Conservation (phyloP, 2,888 invertebrate genomes). For the Tanaodytes sp. region DNA sequence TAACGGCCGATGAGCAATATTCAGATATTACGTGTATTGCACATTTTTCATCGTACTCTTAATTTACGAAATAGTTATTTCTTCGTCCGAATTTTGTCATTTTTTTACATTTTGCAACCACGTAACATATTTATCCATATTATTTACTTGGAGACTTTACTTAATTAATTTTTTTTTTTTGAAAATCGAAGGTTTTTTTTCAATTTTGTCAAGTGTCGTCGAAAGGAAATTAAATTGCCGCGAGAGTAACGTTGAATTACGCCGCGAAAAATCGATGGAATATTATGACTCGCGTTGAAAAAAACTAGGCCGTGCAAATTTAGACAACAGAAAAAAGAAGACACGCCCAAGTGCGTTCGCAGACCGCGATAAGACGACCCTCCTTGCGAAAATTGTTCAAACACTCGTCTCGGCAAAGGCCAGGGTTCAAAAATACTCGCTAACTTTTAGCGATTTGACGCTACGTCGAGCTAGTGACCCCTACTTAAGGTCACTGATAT, state of each 20-base stretch:
- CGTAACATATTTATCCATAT: too few species aligned
- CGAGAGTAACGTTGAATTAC: too few species aligned
- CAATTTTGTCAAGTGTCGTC: too few species aligned
- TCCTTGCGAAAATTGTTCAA: constrained; percentile 46
- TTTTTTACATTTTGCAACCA: too few species aligned
- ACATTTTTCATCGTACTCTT: constrained; percentile 37
- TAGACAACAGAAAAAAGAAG: constrained; percentile 38
- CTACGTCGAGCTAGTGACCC: constrained; percentile 47
- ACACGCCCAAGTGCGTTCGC: constrained; percentile 40
- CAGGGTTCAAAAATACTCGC: constrained; percentile 52
- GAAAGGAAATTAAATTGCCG: too few species aligned
- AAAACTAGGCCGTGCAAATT: constrained; percentile 36
- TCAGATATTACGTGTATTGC: constrained; percentile 47
- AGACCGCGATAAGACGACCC: constrained; percentile 51
- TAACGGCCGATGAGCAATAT: constrained; percentile 54
- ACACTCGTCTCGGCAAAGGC: constrained; percentile 40
- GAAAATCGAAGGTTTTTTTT: neutral
- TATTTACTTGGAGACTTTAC: too few species aligned
- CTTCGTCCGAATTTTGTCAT: constrained; percentile 22
- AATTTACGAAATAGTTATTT: constrained; percentile 30
- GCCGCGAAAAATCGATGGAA: too few species aligned
- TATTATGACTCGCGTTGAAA: too few species aligned
- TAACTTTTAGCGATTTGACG: constrained; percentile 51
- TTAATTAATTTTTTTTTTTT: too few species aligned
- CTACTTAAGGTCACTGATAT: constrained; percentile 48